These are phyloP conservation scores for Boloria selene DNA, from an alignment of 2,888 invertebrate genomes.

Conservation along the genomic window DNA sequence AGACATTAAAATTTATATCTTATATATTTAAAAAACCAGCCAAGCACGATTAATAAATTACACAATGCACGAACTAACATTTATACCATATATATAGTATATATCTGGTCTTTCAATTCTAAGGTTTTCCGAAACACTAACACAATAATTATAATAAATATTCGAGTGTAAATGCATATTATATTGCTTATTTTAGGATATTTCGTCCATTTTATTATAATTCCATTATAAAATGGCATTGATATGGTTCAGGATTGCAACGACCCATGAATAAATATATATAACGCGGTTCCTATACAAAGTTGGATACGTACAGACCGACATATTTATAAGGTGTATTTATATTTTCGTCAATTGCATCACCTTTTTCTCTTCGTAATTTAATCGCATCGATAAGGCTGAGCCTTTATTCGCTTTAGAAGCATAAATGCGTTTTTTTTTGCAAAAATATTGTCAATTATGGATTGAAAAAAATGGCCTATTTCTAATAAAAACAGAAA, in stretches of 20 bases:
- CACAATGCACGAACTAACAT: constrained; percentile 50
- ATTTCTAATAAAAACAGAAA: neutral
- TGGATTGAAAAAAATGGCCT: neutral
- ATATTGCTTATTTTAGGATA: constrained; percentile 50
- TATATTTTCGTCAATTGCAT: neutral
- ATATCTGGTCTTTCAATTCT: constrained; percentile 68
- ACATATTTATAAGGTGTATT: constrained; percentile 2
- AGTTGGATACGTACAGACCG: constrained; percentile 4
- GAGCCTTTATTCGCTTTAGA: constrained; percentile 17
- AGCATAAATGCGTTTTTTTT: constrained; percentile 14
- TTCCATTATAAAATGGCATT: constrained; percentile 45
- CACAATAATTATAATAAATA: constrained; percentile 42
- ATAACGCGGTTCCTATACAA: neutral
- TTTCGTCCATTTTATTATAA: constrained; percentile 43
- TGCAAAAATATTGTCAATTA: constrained; percentile 6
- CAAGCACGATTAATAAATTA: constrained; percentile 64
- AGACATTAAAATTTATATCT: constrained; percentile 31
- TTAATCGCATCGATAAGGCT: constrained; percentile 14
- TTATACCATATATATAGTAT: constrained; percentile 50
- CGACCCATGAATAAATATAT: constrained; percentile 45
- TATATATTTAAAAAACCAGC: constrained; percentile 51
- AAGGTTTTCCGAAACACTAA: constrained; percentile 52
- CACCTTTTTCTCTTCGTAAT: neutral
- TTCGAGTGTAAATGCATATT: constrained; percentile 48
- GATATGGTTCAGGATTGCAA: constrained; percentile 59